Evolutionary conservation across 1,140 invertebrate species (phyloP).

Genomic region (Galendromus occidentalis): DNA sequence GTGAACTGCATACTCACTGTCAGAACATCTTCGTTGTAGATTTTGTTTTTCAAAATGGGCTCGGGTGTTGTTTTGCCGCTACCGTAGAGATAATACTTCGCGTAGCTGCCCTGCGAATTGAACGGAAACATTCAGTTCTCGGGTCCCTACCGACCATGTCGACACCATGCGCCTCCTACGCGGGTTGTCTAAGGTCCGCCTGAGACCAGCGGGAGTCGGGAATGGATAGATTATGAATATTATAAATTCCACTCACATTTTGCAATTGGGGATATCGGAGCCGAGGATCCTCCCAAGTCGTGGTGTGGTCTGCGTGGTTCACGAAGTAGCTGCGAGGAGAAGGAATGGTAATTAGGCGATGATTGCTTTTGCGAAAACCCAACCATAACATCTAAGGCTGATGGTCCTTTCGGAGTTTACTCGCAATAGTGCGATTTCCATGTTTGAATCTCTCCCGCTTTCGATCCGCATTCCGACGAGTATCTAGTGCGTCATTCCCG

Average conservation of each 20-base stretch:
- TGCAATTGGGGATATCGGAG: slow-evolving; percentile 35
- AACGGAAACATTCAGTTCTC: slow-evolving; percentile 16
- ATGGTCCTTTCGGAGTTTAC: neutral
- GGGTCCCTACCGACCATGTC: too few species aligned
- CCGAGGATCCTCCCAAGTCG: slow-evolving; percentile 45
- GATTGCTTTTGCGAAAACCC: neutral
- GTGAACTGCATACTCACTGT: neutral
- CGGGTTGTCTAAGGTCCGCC: too few species aligned
- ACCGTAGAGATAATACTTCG: slow-evolving; percentile 21
- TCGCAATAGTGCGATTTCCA: too few species aligned
- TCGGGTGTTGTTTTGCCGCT: slow-evolving; percentile 17
- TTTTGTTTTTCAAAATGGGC: slow-evolving; percentile 1
- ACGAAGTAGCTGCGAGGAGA: slow-evolving; percentile 44
- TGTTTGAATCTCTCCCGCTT: too few species aligned
- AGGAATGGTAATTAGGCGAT: slow-evolving; percentile 1
- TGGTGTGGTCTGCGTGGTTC: slow-evolving; percentile 46
- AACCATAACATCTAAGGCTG: neutral
- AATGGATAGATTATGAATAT: too few species aligned
- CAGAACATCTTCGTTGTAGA: neutral
- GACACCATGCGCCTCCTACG: too few species aligned
- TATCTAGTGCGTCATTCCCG: too few species aligned
- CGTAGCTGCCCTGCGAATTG: slow-evolving; percentile 18
- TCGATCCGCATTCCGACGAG: too few species aligned
- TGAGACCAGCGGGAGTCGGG: too few species aligned
- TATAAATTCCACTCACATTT: slow-evolving; percentile 15